A percentile compares a stretch with the other conserved stretches of the same genome.
These are phyloP conservation scores for Trissoscelio sp. DNA, from an alignment of 2,888 invertebrate genomes.

Conservation along the genomic window DNA sequence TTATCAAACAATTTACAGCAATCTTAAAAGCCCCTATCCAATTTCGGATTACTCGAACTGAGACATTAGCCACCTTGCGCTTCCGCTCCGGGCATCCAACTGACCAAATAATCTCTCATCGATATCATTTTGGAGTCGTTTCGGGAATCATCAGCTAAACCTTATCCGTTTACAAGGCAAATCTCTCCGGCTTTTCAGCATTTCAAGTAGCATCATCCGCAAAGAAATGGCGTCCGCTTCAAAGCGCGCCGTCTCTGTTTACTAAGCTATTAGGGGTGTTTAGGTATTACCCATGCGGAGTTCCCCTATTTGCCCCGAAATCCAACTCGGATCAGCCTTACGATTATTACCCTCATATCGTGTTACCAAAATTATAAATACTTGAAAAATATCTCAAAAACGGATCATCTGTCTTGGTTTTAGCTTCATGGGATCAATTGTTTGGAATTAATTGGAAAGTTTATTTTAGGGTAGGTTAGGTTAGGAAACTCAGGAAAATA, in stretches of 20 bases:
- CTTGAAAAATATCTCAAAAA: slow-evolving; percentile 12
- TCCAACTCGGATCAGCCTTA: slow-evolving; percentile 62
- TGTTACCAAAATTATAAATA: slow-evolving; percentile 56
- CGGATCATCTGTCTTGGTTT: not conserved
- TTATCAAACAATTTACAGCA: slow-evolving; percentile 51
- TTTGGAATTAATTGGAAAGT: no score
- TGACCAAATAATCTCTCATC: slow-evolving; percentile 78
- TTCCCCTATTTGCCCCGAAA: slow-evolving; percentile 63
- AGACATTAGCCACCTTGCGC: slow-evolving; percentile 48
- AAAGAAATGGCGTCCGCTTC: slow-evolving; percentile 73
- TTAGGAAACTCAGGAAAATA: no score
- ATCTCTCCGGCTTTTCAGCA: slow-evolving; percentile 76
- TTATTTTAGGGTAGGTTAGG: no score
- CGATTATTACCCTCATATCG: slow-evolving; percentile 49
- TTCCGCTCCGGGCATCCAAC: slow-evolving; percentile 72
- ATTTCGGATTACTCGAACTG: slow-evolving; percentile 37
- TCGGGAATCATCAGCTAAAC: slow-evolving; percentile 81
- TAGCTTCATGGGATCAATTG: no score
- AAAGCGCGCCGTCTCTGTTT: slow-evolving; percentile 78
- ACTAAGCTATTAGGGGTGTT: slow-evolving; percentile 82
- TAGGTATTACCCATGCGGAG: slow-evolving; percentile 69
- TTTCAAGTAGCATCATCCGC: slow-evolving; percentile 71
- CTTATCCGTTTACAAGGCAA: slow-evolving; percentile 83
- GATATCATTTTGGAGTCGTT: slow-evolving; percentile 73
- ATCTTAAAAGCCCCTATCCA: slow-evolving; percentile 58